Conservation (phyloP, 2,797 vertebrate species). For the Dendrocincla tyrannina region DNA sequence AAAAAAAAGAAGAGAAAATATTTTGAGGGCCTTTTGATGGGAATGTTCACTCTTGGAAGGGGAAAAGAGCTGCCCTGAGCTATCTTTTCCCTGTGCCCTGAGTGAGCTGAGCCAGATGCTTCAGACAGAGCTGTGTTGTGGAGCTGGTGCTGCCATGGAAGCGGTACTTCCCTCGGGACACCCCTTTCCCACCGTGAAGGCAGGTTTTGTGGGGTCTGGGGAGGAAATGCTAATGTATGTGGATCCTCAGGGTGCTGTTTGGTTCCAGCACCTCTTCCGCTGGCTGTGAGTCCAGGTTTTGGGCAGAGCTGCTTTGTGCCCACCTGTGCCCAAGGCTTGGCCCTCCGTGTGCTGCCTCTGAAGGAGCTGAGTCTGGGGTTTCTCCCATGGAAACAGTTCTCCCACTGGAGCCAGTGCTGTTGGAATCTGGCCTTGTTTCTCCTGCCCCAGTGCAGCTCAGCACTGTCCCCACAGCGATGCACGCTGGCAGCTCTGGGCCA, state of each 20-base stretch:
- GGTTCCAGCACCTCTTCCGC: neutral
- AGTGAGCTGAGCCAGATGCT: neutral
- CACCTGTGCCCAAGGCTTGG: neutral
- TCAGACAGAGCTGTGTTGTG: neutral
- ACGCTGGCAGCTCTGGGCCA: accelerated
- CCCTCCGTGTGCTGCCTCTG: neutral
- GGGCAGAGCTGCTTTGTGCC: neutral
- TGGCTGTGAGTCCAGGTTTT: neutral
- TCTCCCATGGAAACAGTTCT: neutral
- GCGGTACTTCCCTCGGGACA: neutral
- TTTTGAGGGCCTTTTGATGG: neutral
- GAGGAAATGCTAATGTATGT: neutral
- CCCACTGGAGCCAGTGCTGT: neutral
- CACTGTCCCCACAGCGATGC: neutral
- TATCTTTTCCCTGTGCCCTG: neutral
- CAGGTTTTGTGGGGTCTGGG: neutral
- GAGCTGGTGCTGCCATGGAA: neutral
- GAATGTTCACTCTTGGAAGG: neutral
- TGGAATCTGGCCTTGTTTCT: neutral
- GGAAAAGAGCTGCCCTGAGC: neutral
- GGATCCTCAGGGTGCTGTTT: neutral
- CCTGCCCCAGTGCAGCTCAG: neutral
- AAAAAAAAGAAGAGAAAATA: neutral
- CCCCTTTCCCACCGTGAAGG: neutral
- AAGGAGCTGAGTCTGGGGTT: neutral